These are phyloP conservation scores for Patagioenas fasciata DNA, from an alignment of 2,113 vertebrate species.

Conservation along the genomic window DNA sequence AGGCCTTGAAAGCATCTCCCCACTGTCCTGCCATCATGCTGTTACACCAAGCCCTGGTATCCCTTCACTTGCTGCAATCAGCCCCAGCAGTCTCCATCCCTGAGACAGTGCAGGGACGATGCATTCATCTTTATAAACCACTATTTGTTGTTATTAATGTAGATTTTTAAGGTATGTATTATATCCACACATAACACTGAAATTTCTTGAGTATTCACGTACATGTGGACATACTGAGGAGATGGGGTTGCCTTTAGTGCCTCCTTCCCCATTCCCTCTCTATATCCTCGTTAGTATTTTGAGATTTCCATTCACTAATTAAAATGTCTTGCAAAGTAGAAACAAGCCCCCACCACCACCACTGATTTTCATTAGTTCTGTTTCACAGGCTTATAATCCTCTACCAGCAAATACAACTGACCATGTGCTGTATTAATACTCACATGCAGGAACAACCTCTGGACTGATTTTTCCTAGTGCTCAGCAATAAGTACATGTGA, in stretches of 20 bases:
- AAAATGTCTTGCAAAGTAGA: neutral
- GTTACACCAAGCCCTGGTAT: rapidly evolving
- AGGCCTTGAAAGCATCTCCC: neutral
- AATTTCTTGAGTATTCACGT: neutral
- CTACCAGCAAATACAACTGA: neutral
- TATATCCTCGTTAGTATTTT: neutral
- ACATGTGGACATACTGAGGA: neutral
- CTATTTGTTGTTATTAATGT: neutral
- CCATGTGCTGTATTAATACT: neutral
- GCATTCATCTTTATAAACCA: neutral
- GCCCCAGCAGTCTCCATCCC: neutral
- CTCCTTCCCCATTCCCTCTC: neutral
- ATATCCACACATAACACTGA: neutral
- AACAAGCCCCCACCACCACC: neutral
- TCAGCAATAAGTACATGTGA: neutral
- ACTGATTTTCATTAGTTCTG: neutral
- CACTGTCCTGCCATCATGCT: neutral
- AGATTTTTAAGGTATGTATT: neutral
- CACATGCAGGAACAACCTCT: neutral
- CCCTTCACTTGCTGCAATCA: neutral
- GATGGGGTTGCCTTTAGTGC: neutral
- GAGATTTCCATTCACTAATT: neutral
- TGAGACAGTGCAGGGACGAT: neutral
- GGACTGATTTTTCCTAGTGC: neutral
- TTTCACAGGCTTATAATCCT: neutral